Conservation (phyloP, 2,113 vertebrate genomes). For the Ia io region DNA sequence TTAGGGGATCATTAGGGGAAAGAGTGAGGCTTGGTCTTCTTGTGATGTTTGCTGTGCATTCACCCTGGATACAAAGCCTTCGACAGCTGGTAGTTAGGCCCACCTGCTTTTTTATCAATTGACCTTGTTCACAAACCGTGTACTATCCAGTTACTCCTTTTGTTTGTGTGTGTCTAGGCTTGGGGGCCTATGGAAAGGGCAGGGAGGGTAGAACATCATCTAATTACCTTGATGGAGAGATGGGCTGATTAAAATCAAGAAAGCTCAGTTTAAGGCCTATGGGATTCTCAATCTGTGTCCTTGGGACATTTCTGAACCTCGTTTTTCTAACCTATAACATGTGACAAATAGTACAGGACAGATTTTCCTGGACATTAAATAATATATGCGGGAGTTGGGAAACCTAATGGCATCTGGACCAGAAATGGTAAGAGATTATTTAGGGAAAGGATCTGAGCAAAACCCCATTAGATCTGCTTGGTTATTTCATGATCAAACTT, state of each 20-base stretch:
- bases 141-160: background rate
- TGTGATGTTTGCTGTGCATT: background rate
- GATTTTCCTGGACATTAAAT: background rate
- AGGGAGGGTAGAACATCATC: background rate
- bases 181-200: background rate
- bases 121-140: background rate
- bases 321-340: background rate
- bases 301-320: background rate
- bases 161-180: background rate
- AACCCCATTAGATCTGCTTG: background rate
- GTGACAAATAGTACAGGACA: background rate
- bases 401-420: background rate
- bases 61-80: background rate
- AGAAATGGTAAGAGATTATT: background rate
- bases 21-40: background rate
- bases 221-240: slow-evolving; percentile 24
- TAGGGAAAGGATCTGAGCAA: background rate
- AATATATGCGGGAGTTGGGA: background rate
- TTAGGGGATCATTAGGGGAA: background rate
- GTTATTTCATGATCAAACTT: background rate
- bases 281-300: background rate
- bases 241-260: background rate
- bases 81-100: background rate
- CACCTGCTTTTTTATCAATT: background rate
- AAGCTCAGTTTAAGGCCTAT: background rate